Percentiles rank a stretch among this genome's conserved stretches.
phyloP scores from a whole-genome alignment of 2,888 invertebrate species.

The Steinernema carpocapsae region DNA sequence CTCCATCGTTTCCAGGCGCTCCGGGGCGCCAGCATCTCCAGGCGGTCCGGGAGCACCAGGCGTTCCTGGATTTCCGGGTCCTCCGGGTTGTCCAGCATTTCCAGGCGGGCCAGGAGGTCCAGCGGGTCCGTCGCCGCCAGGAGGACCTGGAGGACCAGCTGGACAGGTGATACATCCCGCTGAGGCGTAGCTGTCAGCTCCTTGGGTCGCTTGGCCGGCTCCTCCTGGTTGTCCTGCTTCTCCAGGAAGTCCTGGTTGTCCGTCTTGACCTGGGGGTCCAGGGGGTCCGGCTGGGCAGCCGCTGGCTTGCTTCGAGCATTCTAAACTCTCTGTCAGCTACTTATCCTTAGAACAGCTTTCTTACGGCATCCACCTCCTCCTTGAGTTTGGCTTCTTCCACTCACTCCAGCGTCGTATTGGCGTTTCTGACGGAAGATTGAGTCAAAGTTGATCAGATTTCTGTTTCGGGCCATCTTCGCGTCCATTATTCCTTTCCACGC shows the following conservation, averaged over 20 bases:
- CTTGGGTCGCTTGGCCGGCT: too few relatives aligned
- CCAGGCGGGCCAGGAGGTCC: too few relatives aligned
- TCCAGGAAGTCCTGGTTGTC: conserved; percentile 43
- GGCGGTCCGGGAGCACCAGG: neutral
- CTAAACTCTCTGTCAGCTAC: neutral
- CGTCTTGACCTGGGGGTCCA: conserved; percentile 42
- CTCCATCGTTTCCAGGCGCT: neutral
- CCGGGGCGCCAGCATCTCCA: neutral
- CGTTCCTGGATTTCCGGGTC: neutral
- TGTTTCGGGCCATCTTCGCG: too few relatives aligned
- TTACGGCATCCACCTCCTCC: neutral
- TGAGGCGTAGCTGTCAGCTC: neutral
- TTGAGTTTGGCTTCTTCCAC: neutral
- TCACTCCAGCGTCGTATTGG: conserved; percentile 1
- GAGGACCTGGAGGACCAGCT: too few relatives aligned
- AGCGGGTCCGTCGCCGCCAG: too few relatives aligned
- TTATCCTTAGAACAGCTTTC: neutral
- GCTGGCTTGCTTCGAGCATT: neutral
- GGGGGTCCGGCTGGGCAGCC: conserved; percentile 11
- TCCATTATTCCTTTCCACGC: conserved; percentile 44
- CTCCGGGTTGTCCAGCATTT: neutral
- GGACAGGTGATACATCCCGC: too few relatives aligned
- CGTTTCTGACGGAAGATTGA: conserved; percentile 1
- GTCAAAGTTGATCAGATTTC: too few relatives aligned
- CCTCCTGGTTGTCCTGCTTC: neutral